Base-by-base conservation (phyloP, 2,888 invertebrate species). In the Eristalinus sepulchralis region DNA sequence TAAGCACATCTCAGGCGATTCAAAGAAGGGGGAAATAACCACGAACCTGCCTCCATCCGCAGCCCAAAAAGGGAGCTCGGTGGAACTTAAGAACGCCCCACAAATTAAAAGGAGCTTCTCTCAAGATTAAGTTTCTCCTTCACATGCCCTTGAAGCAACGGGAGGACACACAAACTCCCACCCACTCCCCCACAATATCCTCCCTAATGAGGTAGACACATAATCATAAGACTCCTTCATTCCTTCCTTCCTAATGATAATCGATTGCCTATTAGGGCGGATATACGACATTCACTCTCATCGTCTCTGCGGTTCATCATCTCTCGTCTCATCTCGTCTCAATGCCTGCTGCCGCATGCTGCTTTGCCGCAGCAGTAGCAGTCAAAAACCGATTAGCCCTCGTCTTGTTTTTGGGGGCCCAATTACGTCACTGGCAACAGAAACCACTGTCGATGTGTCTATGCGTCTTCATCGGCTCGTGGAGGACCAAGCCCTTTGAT, bases 161-260 rank as follows among this genome's bases (percentile, higher is more conserved):
- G 5, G 11, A 57, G 57, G 57, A n/a, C n/a, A 47, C n/a, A 4
- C 47, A 47, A 27, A 2, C 27, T 3, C 27, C 5, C 27, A 2
- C 27, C 47, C n/a, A 17, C 8, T 9, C 59, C 17, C n/a, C 57
- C 39, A 71, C 39, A 13, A 39, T 2, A 13, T 72, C 73, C 63
- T 68, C 59, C 68, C 83, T 75, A 75, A 83, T 78, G 73, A 75
- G 73, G 66, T 67, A 73, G 82, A 78, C 75, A 78, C 75, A 79
- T 78, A 75, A 78, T 86, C 78, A 75, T 79, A 81, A 75, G 63
- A 86, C 70, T 73, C 67, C 77, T 57, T 73, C 67, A 72, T 57
- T 83, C 47, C 73, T 60, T 67, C 62, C 64, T 34, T 63, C 70
- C 64, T 86, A 83, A 86, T 83, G 79, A 78, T 83, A 86, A 86